Percentiles rank a stretch among this genome's conserved stretches.
Evolutionary conservation across 2,113 vertebrate genomes (phyloP).

Genomic region (Sula dactylatra): DNA sequence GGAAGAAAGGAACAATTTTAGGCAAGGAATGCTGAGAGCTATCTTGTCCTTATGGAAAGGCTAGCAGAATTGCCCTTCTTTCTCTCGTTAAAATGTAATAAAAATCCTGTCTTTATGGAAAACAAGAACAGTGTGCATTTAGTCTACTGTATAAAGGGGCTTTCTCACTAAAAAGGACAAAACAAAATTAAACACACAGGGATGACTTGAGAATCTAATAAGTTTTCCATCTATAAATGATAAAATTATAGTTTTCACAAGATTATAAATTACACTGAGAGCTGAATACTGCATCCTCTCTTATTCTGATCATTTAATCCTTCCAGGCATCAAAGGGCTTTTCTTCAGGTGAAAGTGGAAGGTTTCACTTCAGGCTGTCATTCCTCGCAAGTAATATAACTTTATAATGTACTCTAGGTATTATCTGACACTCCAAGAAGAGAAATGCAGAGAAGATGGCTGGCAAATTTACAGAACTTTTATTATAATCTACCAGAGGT

Average conservation of each 20-base stretch:
- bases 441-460: neutral
- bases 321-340: neutral
- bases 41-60: neutral
- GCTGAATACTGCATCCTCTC: neutral
- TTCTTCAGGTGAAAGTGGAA: neutral
- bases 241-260: neutral
- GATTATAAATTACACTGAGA: neutral
- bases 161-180: neutral
- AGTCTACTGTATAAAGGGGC: neutral
- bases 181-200: neutral
- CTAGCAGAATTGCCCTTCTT: neutral
- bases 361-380: neutral
- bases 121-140: neutral
- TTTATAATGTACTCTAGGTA: neutral
- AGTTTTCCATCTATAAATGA: neutral
- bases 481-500: neutral
- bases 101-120: neutral
- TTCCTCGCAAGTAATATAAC: neutral
- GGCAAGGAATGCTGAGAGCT: neutral
- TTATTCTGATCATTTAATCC: neutral
- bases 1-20: neutral
- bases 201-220: neutral
- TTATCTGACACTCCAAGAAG: neutral
- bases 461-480: neutral
- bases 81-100: neutral